Evolutionary conservation across 2,113 vertebrate genomes (phyloP), one percentile per base, ranked within the genome.

Genomic region (Ploceus nigricollis): DNA sequence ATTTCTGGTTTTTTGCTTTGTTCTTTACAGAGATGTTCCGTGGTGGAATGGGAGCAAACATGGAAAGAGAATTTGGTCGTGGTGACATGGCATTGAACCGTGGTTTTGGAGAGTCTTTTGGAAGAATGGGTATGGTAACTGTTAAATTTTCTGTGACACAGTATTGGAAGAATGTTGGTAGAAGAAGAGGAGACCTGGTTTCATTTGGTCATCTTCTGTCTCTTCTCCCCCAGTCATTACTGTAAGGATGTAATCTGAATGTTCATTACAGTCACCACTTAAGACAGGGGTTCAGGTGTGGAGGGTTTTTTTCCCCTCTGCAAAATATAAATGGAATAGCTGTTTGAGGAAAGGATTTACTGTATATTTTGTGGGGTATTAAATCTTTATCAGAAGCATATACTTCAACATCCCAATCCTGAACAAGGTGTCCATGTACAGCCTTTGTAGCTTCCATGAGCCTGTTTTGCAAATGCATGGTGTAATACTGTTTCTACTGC

Each of bases 41-140:
- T 69, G 98, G 99, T 65, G 99, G 99, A 82, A 99, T 99, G 98
- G 98, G 98, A 78, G 98, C 97, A 95, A 98, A 98, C 89, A 98
- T 99, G 98, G 99, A 99, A 69, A 98, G 99, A 77, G 99, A 99
- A 69, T 99, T 99, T 96, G 98, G 98, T 88, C 98, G 99, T 92
- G 97, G 97, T 96, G 99, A 99, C 68, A 98, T 99, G 98, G 94
- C 98, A 47, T 97, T 99, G 98, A 99, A 98, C 96, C 98, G 99
- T 95, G 98, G 99, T 64, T 99, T 99, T 97, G 99, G 98, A 69
- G 99, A 99, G 87, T 98, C 99, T 23, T 99, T 99, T 98, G 99
- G 99, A 98, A 99, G 98, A 98, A 98, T 99, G 98, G 98, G 99
- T 99, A 97, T 92, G 91, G 71, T 75, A 86, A 80, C 82, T 80